Conservation (phyloP, 64 coral and sea anemone genomes). For the Exaiptasia diaphana region DNA sequence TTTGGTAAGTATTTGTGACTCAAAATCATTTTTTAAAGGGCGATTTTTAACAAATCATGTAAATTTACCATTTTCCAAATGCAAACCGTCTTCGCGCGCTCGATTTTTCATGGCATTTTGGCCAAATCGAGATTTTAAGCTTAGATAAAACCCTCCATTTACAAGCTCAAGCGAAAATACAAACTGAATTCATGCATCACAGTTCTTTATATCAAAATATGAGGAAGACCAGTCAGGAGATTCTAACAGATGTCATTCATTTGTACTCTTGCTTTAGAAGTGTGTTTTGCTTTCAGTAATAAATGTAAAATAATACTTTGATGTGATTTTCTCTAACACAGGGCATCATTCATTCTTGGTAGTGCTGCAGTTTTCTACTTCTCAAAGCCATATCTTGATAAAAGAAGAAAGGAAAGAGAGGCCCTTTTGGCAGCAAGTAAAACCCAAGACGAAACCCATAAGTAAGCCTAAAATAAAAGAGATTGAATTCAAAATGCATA, state of each 20-base stretch:
- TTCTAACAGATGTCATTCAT: neutral
- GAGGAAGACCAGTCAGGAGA: too few relatives aligned
- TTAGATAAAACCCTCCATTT: too few relatives aligned
- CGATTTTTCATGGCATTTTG: too few relatives aligned
- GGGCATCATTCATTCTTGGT: slow-evolving; percentile 58
- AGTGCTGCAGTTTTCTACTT: slow-evolving; percentile 82
- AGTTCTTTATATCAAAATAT: too few relatives aligned
- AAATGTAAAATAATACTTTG: neutral
- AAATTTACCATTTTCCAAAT: too few relatives aligned
- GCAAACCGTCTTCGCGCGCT: too few relatives aligned
- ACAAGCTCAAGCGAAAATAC: too few relatives aligned
- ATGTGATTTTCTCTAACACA: too few relatives aligned
- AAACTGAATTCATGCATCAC: too few relatives aligned
- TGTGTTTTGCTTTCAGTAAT: neutral
- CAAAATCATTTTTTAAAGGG: neutral
- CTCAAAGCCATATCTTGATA: slow-evolving; percentile 82
- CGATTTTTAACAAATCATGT: neutral
- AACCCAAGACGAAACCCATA: neutral
- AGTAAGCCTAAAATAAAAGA: neutral
- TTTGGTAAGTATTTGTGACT: slow-evolving; percentile 57
- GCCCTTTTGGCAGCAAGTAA: slow-evolving; percentile 8
- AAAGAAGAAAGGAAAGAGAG: slow-evolving; percentile 66
- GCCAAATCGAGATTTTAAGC: too few relatives aligned
- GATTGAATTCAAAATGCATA: neutral
- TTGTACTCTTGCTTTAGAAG: neutral